Percentiles rank a stretch among this genome's conserved stretches.
Conservation (phyloP, 64 coral and sea anemone genomes). For the Dendronephthya gigantea region DNA sequence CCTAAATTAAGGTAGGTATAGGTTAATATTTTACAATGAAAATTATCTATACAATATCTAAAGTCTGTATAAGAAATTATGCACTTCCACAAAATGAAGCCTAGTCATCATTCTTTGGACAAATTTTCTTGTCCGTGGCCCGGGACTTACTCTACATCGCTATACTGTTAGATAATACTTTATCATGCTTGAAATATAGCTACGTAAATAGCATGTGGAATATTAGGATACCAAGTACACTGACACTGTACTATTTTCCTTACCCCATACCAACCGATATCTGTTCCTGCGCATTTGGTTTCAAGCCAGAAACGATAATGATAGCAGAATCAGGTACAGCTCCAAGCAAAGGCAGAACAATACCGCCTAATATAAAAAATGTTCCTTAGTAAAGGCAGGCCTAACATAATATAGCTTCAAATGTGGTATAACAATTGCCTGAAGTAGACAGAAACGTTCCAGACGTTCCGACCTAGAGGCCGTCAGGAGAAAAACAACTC, state of each 20-base stretch:
- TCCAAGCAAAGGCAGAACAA: too few species aligned
- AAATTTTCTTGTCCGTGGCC: background rate
- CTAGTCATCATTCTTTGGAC: background rate
- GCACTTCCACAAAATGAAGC: background rate
- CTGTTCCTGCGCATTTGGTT: slow-evolving; percentile 62
- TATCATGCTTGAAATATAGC: background rate
- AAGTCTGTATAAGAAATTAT: too few species aligned
- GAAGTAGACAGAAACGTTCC: too few species aligned
- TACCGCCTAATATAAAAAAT: too few species aligned
- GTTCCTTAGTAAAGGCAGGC: too few species aligned
- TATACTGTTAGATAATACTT: too few species aligned
- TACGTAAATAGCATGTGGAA: background rate
- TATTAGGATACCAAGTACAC: too few species aligned
- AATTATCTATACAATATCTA: too few species aligned
- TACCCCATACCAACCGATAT: slow-evolving; percentile 96
- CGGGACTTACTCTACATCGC: background rate
- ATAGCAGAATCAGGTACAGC: slow-evolving; percentile 94
- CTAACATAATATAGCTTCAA: too few species aligned
- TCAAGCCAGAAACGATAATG: slow-evolving; percentile 90
- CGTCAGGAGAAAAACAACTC: too few species aligned
- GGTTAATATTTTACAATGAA: background rate
- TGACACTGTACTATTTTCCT: too few species aligned
- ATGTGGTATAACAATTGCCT: slow-evolving; percentile 32
- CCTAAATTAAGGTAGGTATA: slow-evolving; percentile 4
- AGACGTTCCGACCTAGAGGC: too few species aligned